Base-by-base conservation (phyloP, 1,140 invertebrate species). In the Laodelphax striatellus region DNA sequence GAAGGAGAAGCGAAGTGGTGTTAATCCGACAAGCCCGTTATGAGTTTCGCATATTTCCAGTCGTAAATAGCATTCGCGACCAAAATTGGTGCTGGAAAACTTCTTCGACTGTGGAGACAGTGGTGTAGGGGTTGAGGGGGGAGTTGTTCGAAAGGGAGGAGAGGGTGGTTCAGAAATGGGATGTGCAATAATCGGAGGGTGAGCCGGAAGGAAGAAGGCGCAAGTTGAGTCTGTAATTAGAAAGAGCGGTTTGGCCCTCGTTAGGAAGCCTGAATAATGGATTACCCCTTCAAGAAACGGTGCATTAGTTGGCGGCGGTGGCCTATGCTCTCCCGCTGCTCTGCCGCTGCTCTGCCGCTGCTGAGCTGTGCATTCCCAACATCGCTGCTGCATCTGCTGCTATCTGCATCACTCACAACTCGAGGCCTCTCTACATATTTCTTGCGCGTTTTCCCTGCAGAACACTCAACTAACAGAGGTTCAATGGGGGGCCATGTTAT, bases 221-320 rank as follows among this genome's bases (percentile, higher is more conserved):
- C 34, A 38, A 38, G 34, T 22, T 50, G 46, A 17, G 46, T 22
- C 46, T 16, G 46, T 50, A 50, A 50, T 50, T 50, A 50, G 46
- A 50, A 50, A 50, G 46, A 50, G 46, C 46, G 46, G 46, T 50
- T 50, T 50, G 46, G 46, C 46, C 46, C 46, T 50, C 46, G 46
- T 50, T 50, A 50, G 46, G 21, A 50, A 22, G 46, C 16, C 14
- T 50, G 46, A 50, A 50, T 50, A 50, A 50, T 50, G 16, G 46
- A 50, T 50, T 50, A 50, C 46, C 46, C 46, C 46, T 38, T 50
- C 46, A 50, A 50, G 46, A 50, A 50, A 50, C 46, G 16, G 21
- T 50, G 46, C 46, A 50, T 50, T 50, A 50, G 46, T 50, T 50
- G 16, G 34, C 34, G 34, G 34, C 11, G 34, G 34, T 38, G 34